Evolutionary conservation across 1,140 invertebrate species (phyloP).

Genomic region (Tribolium castaneum): DNA sequence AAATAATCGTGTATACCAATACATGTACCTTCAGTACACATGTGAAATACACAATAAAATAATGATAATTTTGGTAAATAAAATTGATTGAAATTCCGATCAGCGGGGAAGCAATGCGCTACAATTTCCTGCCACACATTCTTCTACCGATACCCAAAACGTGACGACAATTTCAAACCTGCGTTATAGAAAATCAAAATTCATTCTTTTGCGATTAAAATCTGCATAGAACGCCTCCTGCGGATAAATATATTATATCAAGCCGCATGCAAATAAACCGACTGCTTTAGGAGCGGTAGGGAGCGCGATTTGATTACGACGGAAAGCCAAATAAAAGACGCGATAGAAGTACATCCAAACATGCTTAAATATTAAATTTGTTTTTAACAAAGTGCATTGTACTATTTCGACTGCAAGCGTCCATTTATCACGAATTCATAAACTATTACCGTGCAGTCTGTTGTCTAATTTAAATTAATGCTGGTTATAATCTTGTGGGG

Average conservation of each 20-base stretch:
- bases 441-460: background rate
- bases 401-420: background rate
- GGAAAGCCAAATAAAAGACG: conserved; percentile 2
- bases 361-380: background rate
- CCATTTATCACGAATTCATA: conserved; percentile 7
- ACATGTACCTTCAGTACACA: too few species aligned
- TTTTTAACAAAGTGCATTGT: background rate
- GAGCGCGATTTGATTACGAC: conserved; percentile 47
- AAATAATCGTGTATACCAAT: too few species aligned
- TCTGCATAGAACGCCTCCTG: conserved; percentile 51
- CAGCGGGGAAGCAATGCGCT: background rate
- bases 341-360: background rate
- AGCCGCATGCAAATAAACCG: conserved; percentile 50
- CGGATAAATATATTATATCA: conserved; percentile 56
- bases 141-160: conserved; percentile 49
- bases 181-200: conserved; percentile 61
- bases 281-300: conserved; percentile 37
- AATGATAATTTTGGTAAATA: conserved; percentile 4
- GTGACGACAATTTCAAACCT: conserved; percentile 54
- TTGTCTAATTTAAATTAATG: conserved; percentile 26
- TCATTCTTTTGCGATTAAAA: conserved; percentile 62
- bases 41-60: background rate
- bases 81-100: conserved; percentile 14
- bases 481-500: conserved; percentile 1
- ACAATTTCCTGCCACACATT: conserved; percentile 46